phyloP scores from a whole-genome alignment of 2,113 vertebrate genomes.

The Myrmophylax atrothorax region DNA sequence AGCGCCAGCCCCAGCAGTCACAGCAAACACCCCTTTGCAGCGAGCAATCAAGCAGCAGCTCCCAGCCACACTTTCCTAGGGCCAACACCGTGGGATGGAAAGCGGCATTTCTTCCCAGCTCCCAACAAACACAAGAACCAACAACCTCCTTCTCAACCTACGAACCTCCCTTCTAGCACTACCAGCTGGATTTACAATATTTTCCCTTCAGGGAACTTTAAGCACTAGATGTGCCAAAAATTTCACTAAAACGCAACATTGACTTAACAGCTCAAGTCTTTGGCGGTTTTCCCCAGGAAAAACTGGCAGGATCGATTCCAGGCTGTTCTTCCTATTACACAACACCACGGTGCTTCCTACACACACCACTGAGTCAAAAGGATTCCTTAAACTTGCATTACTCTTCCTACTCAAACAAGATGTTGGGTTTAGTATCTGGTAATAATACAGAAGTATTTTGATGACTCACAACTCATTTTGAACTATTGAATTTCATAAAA shows the following conservation, averaged over 20 bases:
- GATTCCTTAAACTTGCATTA: not conserved
- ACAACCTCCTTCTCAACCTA: not conserved
- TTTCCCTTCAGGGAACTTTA: slow-evolving; percentile 55
- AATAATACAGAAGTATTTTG: not conserved
- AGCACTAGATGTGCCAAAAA: slow-evolving; percentile 41
- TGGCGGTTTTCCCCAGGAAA: not conserved
- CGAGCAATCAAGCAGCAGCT: not conserved
- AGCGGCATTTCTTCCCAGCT: not conserved
- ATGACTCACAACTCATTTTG: not conserved
- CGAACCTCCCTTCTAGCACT: not conserved
- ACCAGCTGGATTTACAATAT: slow-evolving; percentile 26
- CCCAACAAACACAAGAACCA: not conserved
- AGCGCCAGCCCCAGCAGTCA: not conserved
- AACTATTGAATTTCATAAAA: not conserved
- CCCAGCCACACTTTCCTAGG: not conserved
- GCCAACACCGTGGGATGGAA: not conserved
- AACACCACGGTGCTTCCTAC: not conserved
- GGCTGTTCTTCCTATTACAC: not conserved
- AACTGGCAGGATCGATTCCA: slow-evolving; percentile 15
- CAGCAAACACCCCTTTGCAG: not conserved
- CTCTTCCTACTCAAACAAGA: not conserved
- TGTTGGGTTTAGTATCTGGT: not conserved
- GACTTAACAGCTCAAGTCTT: slow-evolving; percentile 40
- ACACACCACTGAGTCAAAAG: not conserved
- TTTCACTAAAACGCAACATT: slow-evolving; percentile 43